Conservation (phyloP, 2,888 invertebrate species). For the Imbricaverruca yamaguchii region DNA sequence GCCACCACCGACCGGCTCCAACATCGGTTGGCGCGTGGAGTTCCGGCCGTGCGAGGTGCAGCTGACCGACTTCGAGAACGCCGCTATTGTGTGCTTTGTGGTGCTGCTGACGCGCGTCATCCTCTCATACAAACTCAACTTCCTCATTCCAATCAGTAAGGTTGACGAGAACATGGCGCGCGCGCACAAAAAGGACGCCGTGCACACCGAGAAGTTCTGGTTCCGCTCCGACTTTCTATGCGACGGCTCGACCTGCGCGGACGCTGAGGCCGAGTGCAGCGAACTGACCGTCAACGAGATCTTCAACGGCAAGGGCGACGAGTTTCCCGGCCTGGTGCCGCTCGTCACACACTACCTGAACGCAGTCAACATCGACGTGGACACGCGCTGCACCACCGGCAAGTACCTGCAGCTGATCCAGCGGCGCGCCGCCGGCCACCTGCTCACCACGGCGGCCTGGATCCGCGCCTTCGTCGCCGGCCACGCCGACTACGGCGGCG, state of each 20-base stretch:
- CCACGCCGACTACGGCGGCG: constrained; percentile 84
- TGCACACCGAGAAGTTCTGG: constrained; percentile 78
- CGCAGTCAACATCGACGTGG: constrained; percentile 50
- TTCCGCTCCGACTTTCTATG: constrained; percentile 63
- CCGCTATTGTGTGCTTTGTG: constrained; percentile 95
- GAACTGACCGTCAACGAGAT: constrained; percentile 92
- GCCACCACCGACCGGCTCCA: constrained; percentile 89
- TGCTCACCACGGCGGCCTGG: constrained; percentile 91
- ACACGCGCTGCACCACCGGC: constrained; percentile 49
- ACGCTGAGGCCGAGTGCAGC: constrained; percentile 23
- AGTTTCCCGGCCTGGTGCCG: constrained; percentile 90
- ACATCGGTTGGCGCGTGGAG: constrained; percentile 99
- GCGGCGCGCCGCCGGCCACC: constrained; percentile 75
- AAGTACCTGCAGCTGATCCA: constrained; percentile 56
- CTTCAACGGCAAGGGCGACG: constrained; percentile 83
- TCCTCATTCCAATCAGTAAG: constrained; percentile 95
- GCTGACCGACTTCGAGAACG: constrained; percentile 98
- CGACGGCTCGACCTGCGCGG: constrained; percentile 30
- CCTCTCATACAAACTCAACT: constrained; percentile 88
- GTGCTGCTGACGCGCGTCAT: constrained; percentile 94
- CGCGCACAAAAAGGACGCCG: constrained; percentile 86
- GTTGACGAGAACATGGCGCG: constrained; percentile 95
- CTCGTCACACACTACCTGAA: constrained; percentile 52
- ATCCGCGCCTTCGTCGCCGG: constrained; percentile 77
- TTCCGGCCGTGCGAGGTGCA: constrained; percentile 98